Evolutionary conservation across 1,140 invertebrate species (phyloP).

Genomic region (Copidosoma floridanum): DNA sequence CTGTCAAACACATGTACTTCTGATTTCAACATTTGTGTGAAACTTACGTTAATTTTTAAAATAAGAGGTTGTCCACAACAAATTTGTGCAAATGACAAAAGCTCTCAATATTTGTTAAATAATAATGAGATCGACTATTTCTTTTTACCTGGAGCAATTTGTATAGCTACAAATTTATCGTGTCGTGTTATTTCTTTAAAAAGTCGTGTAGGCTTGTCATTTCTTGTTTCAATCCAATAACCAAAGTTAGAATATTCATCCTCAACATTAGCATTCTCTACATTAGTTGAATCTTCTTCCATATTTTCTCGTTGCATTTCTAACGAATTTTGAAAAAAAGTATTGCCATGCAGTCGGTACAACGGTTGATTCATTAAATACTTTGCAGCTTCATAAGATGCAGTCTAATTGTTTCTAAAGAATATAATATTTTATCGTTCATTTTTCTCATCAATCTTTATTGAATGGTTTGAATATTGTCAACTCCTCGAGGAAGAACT

Average conservation of each 20-base stretch:
- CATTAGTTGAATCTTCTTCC: not conserved
- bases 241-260: not conserved
- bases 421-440: constrained; percentile 19
- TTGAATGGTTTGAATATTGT: constrained; percentile 16
- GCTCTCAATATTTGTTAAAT: constrained; percentile 22
- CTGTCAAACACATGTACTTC: constrained; percentile 26
- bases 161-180: constrained; percentile 9
- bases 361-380: not conserved
- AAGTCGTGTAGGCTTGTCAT: constrained; percentile 9
- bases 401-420: constrained; percentile 14
- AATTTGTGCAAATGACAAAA: constrained; percentile 22
- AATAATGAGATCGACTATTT: constrained; percentile 20
- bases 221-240: constrained; percentile 14
- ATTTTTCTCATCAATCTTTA: constrained; percentile 17
- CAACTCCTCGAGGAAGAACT: not conserved
- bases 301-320: not conserved
- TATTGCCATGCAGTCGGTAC: not conserved
- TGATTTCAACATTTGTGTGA: constrained; percentile 25
- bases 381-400: not conserved
- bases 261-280: constrained; percentile 2
- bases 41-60: constrained; percentile 12
- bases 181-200: constrained; percentile 16
- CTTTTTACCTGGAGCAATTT: constrained; percentile 30
- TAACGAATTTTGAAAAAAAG: not conserved
- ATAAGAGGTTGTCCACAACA: constrained; percentile 9